Evolutionary conservation across 2,797 vertebrate species (phyloP).

Genomic region (Takifugu ocellatus): DNA sequence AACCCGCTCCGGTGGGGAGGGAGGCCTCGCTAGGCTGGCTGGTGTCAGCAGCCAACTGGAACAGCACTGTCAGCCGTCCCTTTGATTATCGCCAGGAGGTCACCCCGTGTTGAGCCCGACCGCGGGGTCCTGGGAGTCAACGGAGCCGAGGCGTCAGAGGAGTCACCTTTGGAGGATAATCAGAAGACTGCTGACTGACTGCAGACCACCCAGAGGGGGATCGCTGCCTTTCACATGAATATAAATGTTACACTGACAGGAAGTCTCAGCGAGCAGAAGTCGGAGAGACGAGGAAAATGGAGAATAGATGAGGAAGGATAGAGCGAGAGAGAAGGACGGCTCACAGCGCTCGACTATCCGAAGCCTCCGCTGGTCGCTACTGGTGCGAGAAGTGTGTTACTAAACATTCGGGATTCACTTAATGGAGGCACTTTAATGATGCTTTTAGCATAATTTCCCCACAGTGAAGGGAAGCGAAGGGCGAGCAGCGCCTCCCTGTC

Average conservation of each 20-base stretch:
- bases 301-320: constrained; percentile 14
- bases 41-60: constrained; percentile 54
- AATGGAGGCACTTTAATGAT: constrained; percentile 62
- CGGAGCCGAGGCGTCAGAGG: constrained; percentile 44
- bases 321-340: constrained; percentile 19
- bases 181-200: constrained; percentile 64
- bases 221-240: constrained; percentile 58
- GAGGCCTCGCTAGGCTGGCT: constrained; percentile 25
- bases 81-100: constrained; percentile 65
- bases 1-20: constrained; percentile 24
- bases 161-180: constrained; percentile 72
- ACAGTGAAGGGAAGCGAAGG: constrained; percentile 58
- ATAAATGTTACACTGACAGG: constrained; percentile 71
- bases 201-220: constrained; percentile 52
- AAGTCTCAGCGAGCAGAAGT: constrained; percentile 37
- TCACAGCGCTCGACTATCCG: constrained; percentile 45
- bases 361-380: constrained; percentile 45
- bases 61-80: constrained; percentile 52
- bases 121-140: constrained; percentile 34
- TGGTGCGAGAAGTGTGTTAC: constrained; percentile 38
- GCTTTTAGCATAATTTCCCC: constrained; percentile 64
- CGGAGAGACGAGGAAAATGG: constrained; percentile 28
- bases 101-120: constrained; percentile 44
- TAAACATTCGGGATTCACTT: constrained; percentile 68
- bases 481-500: constrained; percentile 46